phyloP scores from a whole-genome alignment of 92 coral and sea anemone genomes.

The Epizoanthus ramosus region DNA sequence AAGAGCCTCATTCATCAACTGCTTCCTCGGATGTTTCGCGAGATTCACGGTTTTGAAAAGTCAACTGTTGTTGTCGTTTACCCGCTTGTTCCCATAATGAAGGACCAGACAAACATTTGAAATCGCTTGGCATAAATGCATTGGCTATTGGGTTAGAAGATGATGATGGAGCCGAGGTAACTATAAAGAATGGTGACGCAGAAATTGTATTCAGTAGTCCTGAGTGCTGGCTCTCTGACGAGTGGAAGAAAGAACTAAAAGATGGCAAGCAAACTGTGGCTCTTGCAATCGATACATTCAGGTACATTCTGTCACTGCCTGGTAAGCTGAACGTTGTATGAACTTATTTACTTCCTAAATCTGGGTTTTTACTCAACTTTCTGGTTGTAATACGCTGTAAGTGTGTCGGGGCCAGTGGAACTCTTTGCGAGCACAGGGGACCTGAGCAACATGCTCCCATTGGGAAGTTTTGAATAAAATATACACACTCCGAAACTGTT shows the following conservation, averaged over 20 bases:
- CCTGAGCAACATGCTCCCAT: too few species aligned
- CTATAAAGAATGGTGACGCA: constrained; percentile 14
- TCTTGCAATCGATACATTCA: not conserved
- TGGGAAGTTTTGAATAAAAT: too few species aligned
- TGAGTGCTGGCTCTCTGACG: constrained; percentile 17
- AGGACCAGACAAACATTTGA: constrained; percentile 24
- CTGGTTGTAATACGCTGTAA: constrained; percentile 13
- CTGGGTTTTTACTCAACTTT: not conserved
- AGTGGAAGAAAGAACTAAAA: constrained; percentile 18
- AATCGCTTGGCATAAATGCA: not conserved
- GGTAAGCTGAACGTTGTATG: too few species aligned
- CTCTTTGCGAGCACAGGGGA: too few species aligned
- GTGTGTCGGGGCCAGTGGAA: constrained; percentile 9
- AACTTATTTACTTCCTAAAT: not conserved
- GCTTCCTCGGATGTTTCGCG: constrained; percentile 15
- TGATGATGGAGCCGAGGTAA: not conserved
- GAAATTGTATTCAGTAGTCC: constrained; percentile 15
- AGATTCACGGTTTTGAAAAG: constrained; percentile 17
- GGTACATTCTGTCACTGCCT: too few species aligned
- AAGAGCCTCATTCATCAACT: constrained; percentile 16
- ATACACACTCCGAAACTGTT: not conserved
- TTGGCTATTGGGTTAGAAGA: not conserved
- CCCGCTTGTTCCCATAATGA: constrained; percentile 21
- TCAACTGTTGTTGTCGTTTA: constrained; percentile 11
- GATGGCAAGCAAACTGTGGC: constrained; percentile 20